Percentiles rank a stretch among this genome's conserved stretches.
These are phyloP conservation scores for Rhabdomys dilectus DNA, from an alignment of 2,113 vertebrate species.

Conservation along the genomic window DNA sequence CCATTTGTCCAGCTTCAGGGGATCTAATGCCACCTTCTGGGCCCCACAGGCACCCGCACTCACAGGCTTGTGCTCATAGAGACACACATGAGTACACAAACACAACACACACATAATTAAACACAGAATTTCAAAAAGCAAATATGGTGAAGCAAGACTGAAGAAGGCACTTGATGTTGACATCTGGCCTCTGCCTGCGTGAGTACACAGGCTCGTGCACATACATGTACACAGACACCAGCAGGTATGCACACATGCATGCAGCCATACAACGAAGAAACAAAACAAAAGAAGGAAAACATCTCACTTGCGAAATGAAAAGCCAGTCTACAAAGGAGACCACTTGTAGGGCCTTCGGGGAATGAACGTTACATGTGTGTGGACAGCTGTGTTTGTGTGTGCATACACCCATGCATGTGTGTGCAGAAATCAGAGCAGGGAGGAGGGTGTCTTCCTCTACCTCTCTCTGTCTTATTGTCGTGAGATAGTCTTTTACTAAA, in stretches of 20 bases:
- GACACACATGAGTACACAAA: no score
- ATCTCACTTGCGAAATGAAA: background rate
- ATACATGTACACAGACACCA: background rate
- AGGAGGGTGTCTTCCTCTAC: background rate
- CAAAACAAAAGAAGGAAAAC: background rate
- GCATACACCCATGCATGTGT: accelerated
- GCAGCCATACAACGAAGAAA: background rate
- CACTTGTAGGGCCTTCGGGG: background rate
- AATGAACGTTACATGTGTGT: background rate
- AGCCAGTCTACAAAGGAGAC: background rate
- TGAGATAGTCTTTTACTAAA: background rate
- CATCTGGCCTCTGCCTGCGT: background rate
- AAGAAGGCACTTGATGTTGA: background rate
- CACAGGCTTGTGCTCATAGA: no score
- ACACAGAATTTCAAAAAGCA: background rate
- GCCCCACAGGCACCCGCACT: background rate
- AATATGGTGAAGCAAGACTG: background rate
- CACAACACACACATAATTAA: background rate
- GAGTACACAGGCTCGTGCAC: background rate
- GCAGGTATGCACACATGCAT: background rate
- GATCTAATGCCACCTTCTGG: background rate
- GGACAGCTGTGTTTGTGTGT: background rate
- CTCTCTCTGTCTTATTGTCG: no score
- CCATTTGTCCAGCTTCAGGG: background rate
- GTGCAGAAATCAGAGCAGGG: no score